Base-by-base conservation (phyloP, 2,113 vertebrate species). In the Aegithalos caudatus region DNA sequence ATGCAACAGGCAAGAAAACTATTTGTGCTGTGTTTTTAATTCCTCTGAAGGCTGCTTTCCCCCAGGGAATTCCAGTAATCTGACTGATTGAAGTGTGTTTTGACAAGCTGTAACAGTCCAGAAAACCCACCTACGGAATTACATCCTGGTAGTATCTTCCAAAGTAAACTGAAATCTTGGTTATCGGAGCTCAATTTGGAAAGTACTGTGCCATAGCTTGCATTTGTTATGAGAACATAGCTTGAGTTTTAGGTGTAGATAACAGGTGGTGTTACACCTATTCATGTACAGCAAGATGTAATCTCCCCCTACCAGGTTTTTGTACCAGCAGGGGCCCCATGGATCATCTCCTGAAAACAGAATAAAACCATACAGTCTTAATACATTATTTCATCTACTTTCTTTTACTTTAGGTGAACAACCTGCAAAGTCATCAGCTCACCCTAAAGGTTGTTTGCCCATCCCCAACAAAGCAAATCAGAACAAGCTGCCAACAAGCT, bases 11-110 rank as follows among this genome's bases (percentile, higher is more conserved):
- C 1, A 7, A 62, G 61, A 83, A 90, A 96, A 88, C 42, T 90
- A 61, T 93, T 83, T 86, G 85, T 86, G 71, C 44, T 5, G 27
- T 81, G 56, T 85, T 92, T 81, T 92, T 88, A 91, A 83, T 88
- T 94, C 60, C 76, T 96, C 76, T 93, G 84, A 86, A 96, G 69
- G 48, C 90, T 93, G 61, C 73, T 45, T 93, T 90, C 71, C 93
- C 89, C 76, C 72, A 95, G 93, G 92, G 93, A 90, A 96, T 96
- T 96, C 82, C 95, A 95, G 95, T 92, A 94, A 92, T 80, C 27
- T 85, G 72, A 78, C 88, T 86, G 84, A 96, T 4, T 88, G 85
- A 96, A 96, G 74, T 92, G n/a, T 84, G 73, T 84, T 93, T 96
- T 92, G 90, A 96, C 92, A 90, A 94, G 95, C 84, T 88, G 5